A percentile compares a stretch with the other conserved stretches of the same genome.
Evolutionary conservation across 2,888 invertebrate species (phyloP).

Genomic region (Tiphia femorata): DNA sequence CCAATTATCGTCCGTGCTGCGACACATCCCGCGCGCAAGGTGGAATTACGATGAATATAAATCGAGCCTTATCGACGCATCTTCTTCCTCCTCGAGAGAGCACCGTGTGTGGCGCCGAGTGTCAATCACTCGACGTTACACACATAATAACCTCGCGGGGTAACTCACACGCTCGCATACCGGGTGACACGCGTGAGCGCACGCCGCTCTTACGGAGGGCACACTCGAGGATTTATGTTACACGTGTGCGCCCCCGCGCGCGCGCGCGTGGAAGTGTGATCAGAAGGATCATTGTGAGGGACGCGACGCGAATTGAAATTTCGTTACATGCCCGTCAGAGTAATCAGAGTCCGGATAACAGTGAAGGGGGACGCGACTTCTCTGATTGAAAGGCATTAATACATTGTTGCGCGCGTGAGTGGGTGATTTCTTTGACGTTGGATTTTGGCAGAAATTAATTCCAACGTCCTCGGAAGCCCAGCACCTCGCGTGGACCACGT

Average conservation of each 20-base stretch:
- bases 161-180: constrained; percentile 10
- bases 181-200: constrained; percentile 15
- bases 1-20: neutral
- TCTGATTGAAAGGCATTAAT: too few relatives aligned
- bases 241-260: too few relatives aligned
- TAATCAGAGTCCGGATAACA: constrained; percentile 24
- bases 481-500: too few relatives aligned
- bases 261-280: constrained; percentile 17
- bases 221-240: neutral
- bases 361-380: constrained; percentile 1
- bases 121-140: constrained; percentile 6
- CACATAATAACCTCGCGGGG: neutral
- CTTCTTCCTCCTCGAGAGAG: neutral
- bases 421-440: too few relatives aligned
- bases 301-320: constrained; percentile 22
- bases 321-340: constrained; percentile 29
- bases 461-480: too few relatives aligned
- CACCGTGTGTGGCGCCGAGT: constrained; percentile 27
- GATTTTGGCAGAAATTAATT: too few relatives aligned
- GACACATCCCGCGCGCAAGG: neutral
- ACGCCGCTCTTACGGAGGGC: too few relatives aligned
- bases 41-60: constrained; percentile 22
- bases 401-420: too few relatives aligned
- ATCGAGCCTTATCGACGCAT: constrained; percentile 18
- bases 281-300: constrained; percentile 25